phyloP scores from a whole-genome alignment of 1,140 invertebrate genomes.

The Leptonema lineaticorne region DNA sequence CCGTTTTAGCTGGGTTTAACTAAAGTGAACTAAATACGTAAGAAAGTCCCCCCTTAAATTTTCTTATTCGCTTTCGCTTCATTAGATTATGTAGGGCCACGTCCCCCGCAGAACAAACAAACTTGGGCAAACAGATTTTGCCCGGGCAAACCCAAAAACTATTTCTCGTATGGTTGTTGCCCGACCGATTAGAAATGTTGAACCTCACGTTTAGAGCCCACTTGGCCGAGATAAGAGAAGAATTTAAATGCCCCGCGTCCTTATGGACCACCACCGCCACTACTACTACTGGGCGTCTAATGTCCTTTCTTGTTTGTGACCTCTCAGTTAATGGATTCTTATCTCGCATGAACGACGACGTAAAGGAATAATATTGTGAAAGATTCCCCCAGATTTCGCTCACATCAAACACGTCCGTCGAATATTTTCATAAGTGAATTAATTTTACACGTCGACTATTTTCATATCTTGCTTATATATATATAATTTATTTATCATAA shows the following conservation, averaged over 20 bases:
- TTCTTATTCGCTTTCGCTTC: slow-evolving; percentile 37
- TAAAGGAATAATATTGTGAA: slow-evolving; percentile 34
- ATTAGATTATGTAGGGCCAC: slow-evolving; percentile 42
- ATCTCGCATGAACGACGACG: slow-evolving; percentile 39
- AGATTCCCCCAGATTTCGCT: not conserved
- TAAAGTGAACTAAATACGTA: slow-evolving; percentile 1
- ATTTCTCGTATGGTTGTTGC: slow-evolving; percentile 32
- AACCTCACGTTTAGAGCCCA: slow-evolving; percentile 40
- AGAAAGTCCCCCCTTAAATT: not conserved
- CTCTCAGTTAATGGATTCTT: slow-evolving; percentile 31
- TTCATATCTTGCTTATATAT: too few relatives aligned
- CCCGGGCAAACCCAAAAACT: slow-evolving; percentile 34
- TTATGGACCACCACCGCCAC: too few relatives aligned
- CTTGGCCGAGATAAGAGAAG: slow-evolving; percentile 36
- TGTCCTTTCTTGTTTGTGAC: slow-evolving; percentile 25
- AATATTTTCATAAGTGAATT: too few relatives aligned
- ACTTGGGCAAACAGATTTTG: slow-evolving; percentile 41
- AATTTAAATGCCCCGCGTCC: slow-evolving; percentile 37
- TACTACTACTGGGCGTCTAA: slow-evolving; percentile 9
- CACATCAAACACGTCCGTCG: slow-evolving; percentile 23
- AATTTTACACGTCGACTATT: too few relatives aligned
- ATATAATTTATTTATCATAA: too few relatives aligned
- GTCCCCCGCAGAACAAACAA: slow-evolving; percentile 37
- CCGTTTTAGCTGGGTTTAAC: not conserved
- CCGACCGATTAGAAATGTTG: slow-evolving; percentile 41